Base-by-base conservation (phyloP, 2,888 invertebrate genomes). In the Steinernema scapterisci region DNA sequence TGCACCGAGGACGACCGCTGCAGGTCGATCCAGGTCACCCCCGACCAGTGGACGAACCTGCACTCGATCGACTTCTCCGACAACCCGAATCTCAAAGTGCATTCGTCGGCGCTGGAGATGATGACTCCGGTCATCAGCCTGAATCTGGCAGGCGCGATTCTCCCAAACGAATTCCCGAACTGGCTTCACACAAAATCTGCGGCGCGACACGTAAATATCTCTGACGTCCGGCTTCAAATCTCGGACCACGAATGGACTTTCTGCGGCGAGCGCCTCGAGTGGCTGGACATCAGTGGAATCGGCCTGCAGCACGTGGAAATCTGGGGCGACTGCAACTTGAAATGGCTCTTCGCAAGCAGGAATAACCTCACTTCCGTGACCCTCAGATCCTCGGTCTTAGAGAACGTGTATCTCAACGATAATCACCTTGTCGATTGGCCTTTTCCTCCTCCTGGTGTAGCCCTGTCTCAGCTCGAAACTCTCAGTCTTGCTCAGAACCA, bases 241-340 rank as follows among this genome's bases (percentile, higher is more conserved):
- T 21, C 51, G n/a, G 76, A 76, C 46, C 76, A 78, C 73, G 74
- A 75, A 3, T 84, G 84, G 84, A 74, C 75, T 3, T 72, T 76
- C 25, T 85, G 85, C 72, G 80, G 80, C 3, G 74, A 79, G 48
- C 56, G 75, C 43, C 72, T 85, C 25, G 82, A 83, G 48, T 81
- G 81, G 73, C 71, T 85, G 38, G 85, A 85, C 72, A 80, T 85
- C 6, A 81, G 81, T 9, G 79, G 76, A 45, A 79, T 82, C 44
- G 77, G 78, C 19, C 46, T 78, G 21, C 78, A 78, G n/a, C 72
- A 72, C 9, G 21, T 84, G 7, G 63, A 76, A n/a, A 51, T 84
- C 27, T 73, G 73, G 16, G 75, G 80, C 25, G 77, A 79, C 31
- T 81, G 81, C 72, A 77, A 77, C 13, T 70, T 85, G 9, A 73